Evolutionary conservation across 2,888 invertebrate genomes (phyloP), one percentile per base, ranked within the genome.

Genomic region (Athalia cordata): DNA sequence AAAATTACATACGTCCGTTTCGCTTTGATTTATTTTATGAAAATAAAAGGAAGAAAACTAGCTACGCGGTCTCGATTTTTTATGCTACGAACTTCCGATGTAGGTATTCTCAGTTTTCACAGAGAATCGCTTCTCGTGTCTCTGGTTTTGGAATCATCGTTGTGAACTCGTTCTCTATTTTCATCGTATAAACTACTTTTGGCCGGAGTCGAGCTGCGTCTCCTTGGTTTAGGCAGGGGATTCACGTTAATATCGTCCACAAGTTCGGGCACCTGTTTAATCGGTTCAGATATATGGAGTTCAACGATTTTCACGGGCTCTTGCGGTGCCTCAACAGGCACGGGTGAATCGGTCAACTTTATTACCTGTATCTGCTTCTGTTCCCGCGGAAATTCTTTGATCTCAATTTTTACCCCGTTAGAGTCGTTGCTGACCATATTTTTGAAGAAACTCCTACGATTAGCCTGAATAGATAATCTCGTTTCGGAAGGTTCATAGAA

Each of bases 181-280:
- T 57, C 47, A 29, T 55, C 65, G 49, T 50, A 29, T 5, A 66
- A 13, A 49, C 8, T 59, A 72, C 72, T 50, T 75, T 75, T 49
- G 50, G 75, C 50, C 47, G 47, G 62, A 11, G 29, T 75, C 2
- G 85, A 81, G 67, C 84, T 86, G 77, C 92, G 92, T 84, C 93
- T 90, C 84, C 92, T 91, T 3, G 93, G 93, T 86, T 93, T 93
- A 85, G 93, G 92, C 87, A 93, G 91, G 3, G 93, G 93, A 88
- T 93, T 88, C 7, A 86, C 78, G 5, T 84, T 84, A 6, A 84
- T 81, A 52, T 78, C 80, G 6, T 65, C 55, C 4, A 84, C 67
- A 6, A 86, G 79, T 50, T 87, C 84, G 0, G 87, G 91, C n/a
- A 82, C 86, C 0, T 90, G 90, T 65, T 85, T 87, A 70, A 92